phyloP scores from a whole-genome alignment of 2,113 vertebrate genomes.

The Eolophus roseicapilla region DNA sequence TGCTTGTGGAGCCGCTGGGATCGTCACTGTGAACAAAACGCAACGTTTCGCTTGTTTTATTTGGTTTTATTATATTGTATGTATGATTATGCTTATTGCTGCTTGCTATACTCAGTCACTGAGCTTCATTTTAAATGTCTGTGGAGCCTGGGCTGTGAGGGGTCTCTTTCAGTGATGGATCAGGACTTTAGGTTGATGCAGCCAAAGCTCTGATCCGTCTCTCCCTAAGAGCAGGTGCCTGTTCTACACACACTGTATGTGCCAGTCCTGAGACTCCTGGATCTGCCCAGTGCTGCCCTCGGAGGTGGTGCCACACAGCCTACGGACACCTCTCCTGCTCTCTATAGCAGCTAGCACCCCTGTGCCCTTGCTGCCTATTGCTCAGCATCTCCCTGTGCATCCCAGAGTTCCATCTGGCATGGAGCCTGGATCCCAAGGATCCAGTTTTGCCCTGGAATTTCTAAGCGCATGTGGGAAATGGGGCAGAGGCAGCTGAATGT shows the following conservation, averaged over 20 bases:
- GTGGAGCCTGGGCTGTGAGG: not conserved
- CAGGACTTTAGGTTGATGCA: not conserved
- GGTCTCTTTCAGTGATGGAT: not conserved
- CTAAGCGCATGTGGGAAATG: not conserved
- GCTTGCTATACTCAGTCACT: not conserved
- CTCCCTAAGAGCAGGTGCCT: not conserved
- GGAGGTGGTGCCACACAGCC: not conserved
- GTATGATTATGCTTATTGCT: not conserved
- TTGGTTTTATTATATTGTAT: constrained; percentile 34
- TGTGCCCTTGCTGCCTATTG: not conserved
- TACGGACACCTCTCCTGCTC: not conserved
- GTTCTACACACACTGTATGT: not conserved
- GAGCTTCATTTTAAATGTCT: not conserved
- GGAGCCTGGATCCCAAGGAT: not conserved
- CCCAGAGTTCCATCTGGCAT: not conserved
- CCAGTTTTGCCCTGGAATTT: not conserved
- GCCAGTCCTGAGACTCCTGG: not conserved
- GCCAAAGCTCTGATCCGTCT: not conserved
- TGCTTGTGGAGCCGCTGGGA: constrained; percentile 74
- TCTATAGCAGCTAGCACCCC: not conserved
- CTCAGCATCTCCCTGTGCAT: not conserved
- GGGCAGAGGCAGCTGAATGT: not conserved
- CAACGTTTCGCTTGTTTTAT: constrained; percentile 76
- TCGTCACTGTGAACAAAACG: constrained; percentile 82
- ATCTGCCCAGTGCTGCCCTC: not conserved